Evolutionary conservation across 2,888 invertebrate genomes (phyloP), one percentile per base, ranked within the genome.

Genomic region (Cactoblastis cactorum): DNA sequence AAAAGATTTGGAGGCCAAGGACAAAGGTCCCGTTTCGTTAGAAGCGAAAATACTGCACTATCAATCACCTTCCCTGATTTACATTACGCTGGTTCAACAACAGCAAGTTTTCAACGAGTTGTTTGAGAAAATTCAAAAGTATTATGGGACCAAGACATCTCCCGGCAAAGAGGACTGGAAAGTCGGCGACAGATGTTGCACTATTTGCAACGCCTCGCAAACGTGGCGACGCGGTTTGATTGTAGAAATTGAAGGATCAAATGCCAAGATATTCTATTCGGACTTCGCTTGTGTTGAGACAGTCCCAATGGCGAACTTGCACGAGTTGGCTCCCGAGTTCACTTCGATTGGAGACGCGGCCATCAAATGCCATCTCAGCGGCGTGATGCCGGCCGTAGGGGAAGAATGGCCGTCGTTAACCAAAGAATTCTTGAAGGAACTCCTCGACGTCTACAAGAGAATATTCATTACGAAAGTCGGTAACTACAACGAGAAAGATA

Each of bases 341-440:
- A 67, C 75, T 5, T 70, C 74, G 0, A 74, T 91, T 0, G 90
- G 91, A 0, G 91, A 92, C 53, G 92, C 92, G 0, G 92, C 92
- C 0, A 83, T 93, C 17, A 91, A 91, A 58, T 94, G 96, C 55
- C 93, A 94, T 68, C 71, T 97, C 46, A 92, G 91, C 1, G 94
- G 94, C 15, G 90, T 96, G 8, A 77, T 84, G 18, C 94, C 96
- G 0, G 94, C 94, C 0, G 93, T 94, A 0, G 93, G 92, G 0
- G 84, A 89, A 0, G 87, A 86, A 18, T 94, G 94, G 94, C 91
- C 92, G 0, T 82, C 84, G 0, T 66, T 92, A 0, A 91, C 95
- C 0, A 91, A 91, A 22, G 92, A 93, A 56, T 91, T 84, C 57
- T 84, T 95, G 1, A 81, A 83, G 39, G 90, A 91, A 11, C 77